phyloP scores from a whole-genome alignment of 2,113 vertebrate genomes.

The Prietella phreatophila region DNA sequence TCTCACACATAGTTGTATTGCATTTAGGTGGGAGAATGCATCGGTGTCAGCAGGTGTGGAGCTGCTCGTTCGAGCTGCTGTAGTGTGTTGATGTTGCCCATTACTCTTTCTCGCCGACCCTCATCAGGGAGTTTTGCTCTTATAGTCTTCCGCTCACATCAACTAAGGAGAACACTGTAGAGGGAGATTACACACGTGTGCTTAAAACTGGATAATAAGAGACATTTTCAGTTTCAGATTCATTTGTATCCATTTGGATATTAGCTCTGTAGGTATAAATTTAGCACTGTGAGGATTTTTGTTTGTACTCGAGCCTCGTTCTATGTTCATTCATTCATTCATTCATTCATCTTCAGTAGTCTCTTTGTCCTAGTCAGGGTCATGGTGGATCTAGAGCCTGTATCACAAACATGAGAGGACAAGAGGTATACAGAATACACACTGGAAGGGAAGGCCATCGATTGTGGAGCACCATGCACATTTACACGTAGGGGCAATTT shows the following conservation, averaged over 20 bases:
- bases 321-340: neutral
- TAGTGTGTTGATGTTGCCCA: conserved; percentile 3
- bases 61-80: neutral
- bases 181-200: neutral
- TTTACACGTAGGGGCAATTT: neutral
- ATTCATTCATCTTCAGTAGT: neutral
- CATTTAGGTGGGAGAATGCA: conserved; percentile 54
- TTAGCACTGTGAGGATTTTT: neutral
- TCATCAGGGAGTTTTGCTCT: conserved; percentile 5
- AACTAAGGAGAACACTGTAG: neutral
- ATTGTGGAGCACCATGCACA: neutral
- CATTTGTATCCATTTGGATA: neutral
- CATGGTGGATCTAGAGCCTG: neutral
- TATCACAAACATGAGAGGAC: neutral
- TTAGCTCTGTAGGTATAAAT: neutral
- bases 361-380: neutral
- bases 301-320: neutral
- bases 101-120: neutral
- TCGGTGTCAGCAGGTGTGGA: conserved; percentile 48
- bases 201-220: neutral
- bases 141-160: neutral
- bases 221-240: neutral
- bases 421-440: neutral
- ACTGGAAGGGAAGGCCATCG: neutral
- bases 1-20: conserved; percentile 53